Evolutionary conservation across 1,140 invertebrate genomes (phyloP), one percentile per base, ranked within the genome.

Genomic region (Dendroctonus valens): DNA sequence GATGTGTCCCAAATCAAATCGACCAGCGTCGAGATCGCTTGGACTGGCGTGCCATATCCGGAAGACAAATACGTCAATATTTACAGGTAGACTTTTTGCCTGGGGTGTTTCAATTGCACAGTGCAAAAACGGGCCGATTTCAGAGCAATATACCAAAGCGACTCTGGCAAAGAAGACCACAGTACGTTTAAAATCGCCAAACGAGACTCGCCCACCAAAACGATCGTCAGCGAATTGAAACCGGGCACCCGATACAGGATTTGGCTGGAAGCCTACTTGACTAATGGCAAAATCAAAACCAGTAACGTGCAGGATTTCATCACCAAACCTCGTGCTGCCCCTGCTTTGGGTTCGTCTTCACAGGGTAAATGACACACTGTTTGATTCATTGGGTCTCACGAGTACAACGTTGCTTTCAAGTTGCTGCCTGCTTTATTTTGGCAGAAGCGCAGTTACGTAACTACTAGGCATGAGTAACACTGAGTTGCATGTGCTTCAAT

Each of bases 31-130:
- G 89, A 91, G 73, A 82, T 95, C 2, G 84, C 83, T 0, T 93
- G 91, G 90, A 86, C 81, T 52, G 92, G 93, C 6, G 87, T 95
- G 0, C 92, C 93, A 5, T 86, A 89, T 73, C 93, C 93, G 0
- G 88, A 92, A 69, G 91, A 94, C 70, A 92, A 94, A 74, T 94
- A 90, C 79, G 90, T 96, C n/a, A 90, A 93, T 71, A 92, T 96
- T 69, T 94, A 91, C 78, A 84, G 91, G 65, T 67, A 51, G 49
- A 55, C 0, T 3, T 59, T 59, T 12, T 46, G 14, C 14, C 3
- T 26, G 7, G 26, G 9, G 7, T 40, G 15, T 55, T 40, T 39
- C 4, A 4, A 11, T 5, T 55, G 38, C 15, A 50, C 0, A 37
- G 37, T 38, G 11, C 8, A 51, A 37, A 51, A 11, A 51, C n/a